Evolutionary conservation across 2,113 vertebrate genomes (phyloP), one percentile per base, ranked within the genome.

Genomic region (Cervus canadensis): DNA sequence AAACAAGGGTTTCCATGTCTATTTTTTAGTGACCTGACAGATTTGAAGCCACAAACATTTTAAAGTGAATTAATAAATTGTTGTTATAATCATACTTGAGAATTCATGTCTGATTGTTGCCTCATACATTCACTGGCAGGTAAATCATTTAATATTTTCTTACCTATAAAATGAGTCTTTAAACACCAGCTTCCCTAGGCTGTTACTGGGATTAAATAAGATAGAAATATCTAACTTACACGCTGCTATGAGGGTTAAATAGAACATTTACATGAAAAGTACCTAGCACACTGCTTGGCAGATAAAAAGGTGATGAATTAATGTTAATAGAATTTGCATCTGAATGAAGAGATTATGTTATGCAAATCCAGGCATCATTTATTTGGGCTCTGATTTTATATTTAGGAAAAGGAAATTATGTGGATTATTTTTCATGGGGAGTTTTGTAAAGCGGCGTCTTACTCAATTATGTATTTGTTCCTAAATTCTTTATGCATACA

Each of bases 291-390:
- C 6, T 56, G 3, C 48, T 84, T 85, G 28, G 36, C 40, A 96
- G 67, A 95, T 87, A 85, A 96, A 94, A 94, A 96, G 26, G 36
- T 96, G 88, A 82, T 86, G 43, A 94, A 90, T 96, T 76, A 83
- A 94, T 54, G 26, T 85, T 96, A 92, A 89, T 84, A 54, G 16
- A 96, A 94, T 90, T 97, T 97, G n/a, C 45, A 94, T 71, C 71
- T 95, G 30, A 96, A 87, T 89, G 52, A 95, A 83, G 71, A 97
- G 74, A 87, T 89, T 91, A 64, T 94, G 21, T 81, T 88, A 95
- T 97, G 40, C 26, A 94, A 85, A 97, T 88, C 28, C 12, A 89
- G 13, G 25, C 15, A 67, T 78, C 60, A 79, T 91, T 93, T 96
- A 62, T 52, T 92, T 88, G 11, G 9, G 2, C 19, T 21, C 23